Conservation (phyloP, 2,797 vertebrate genomes). For the Pelobates cultripes region DNA sequence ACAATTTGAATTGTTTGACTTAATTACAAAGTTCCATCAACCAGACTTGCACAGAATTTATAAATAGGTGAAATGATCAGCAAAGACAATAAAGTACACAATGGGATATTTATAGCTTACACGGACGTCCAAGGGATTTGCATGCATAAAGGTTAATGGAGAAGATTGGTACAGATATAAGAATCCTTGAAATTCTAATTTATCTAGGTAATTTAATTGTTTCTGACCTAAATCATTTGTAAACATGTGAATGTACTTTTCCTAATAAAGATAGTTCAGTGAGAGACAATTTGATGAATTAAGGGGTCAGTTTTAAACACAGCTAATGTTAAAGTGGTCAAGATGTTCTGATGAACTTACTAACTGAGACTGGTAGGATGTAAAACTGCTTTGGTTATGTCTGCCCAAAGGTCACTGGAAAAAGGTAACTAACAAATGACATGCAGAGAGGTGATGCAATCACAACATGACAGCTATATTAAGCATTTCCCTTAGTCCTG, state of each 20-base stretch:
- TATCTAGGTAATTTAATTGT: conserved; percentile 42
- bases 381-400: not conserved
- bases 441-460: not conserved
- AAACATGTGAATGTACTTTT: conserved; percentile 20
- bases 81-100: not conserved
- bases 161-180: conserved; percentile 23
- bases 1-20: not conserved
- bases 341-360: conserved; percentile 3
- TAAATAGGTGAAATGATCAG: conserved; percentile 3
- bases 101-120: conserved; percentile 2
- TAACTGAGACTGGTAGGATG: not conserved
- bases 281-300: conserved; percentile 37
- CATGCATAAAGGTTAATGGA: conserved; percentile 37
- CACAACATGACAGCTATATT: not conserved
- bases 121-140: conserved; percentile 15
- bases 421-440: not conserved
- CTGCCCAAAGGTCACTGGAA: not conserved
- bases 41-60: not conserved
- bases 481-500: not conserved
- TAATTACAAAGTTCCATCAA: not conserved
- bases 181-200: conserved; percentile 44
- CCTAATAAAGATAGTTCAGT: conserved; percentile 13
- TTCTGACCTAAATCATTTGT: conserved; percentile 40
- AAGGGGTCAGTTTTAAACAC: conserved; percentile 28
- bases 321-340: conserved; percentile 15